Evolutionary conservation across 2,888 invertebrate species (phyloP), one percentile per base, ranked within the genome.

Genomic region (Sturmia bella): DNA sequence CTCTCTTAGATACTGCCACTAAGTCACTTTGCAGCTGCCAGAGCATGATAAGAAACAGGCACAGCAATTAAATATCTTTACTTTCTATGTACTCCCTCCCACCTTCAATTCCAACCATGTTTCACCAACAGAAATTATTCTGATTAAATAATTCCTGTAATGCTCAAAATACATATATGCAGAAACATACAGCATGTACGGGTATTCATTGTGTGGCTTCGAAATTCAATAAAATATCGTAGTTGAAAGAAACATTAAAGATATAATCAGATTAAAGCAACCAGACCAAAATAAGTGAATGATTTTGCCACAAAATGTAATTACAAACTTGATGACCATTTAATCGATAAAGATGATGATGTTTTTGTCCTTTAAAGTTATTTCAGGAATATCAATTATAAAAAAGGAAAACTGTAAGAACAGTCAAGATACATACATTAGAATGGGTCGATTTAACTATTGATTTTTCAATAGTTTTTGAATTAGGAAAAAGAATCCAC

Each of bases 311-410:
- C 21, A 66, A 75, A 75, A 45, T 76, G 52, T 59, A 77, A 77
- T 69, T 69, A 57, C 24, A 77, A 77, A 69, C 37, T 77, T 48
- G 54, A 63, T 63, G 54, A 63, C 61, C 63, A 56, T 63, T 77
- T 69, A 70, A 56, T 54, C 24, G 13, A 43, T 50, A 32, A 56
- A 39, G 66, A 50, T 39, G 75, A 57, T 61, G 19, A 50, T 76
- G 61, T 61, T 15, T 1, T 21, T 21, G 50, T 5, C 13, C 5
- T 45, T 45, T 45, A 6, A 45, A 15, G n/a, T n/a, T n/a, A n/a
- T n/a, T n/a, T n/a, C n/a, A n/a, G n/a, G n/a, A n/a, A n/a, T n/a
- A n/a, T n/a, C n/a, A n/a, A n/a, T n/a, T n/a, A n/a, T n/a, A n/a
- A n/a, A n/a, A n/a, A n/a, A n/a, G n/a, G n/a, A n/a, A n/a, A n/a